Evolutionary conservation across 2,888 invertebrate genomes (phyloP).

Genomic region (Pseudococcus viburni): DNA sequence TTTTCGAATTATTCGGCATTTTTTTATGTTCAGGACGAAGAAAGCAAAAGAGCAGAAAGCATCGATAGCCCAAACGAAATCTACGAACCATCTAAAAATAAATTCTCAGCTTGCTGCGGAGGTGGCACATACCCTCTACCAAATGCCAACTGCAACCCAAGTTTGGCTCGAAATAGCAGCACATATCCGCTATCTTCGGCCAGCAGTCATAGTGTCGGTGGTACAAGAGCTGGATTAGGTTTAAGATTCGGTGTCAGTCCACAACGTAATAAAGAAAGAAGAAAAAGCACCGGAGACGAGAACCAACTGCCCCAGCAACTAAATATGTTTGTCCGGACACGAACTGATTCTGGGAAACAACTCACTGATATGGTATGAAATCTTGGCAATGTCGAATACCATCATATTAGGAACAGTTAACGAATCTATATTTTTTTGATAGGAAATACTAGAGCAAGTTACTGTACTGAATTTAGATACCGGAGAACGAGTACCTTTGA

Average conservation of each 20-base stretch:
- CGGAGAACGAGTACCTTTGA: slow-evolving; percentile 93
- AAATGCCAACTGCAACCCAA: neutral
- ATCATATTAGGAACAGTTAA: too few species aligned
- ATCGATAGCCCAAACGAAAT: slow-evolving; percentile 56
- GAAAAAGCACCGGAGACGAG: slow-evolving; percentile 89
- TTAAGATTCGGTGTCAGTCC: slow-evolving; percentile 69
- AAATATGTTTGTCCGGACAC: slow-evolving; percentile 83
- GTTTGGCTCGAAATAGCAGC: slow-evolving; percentile 68
- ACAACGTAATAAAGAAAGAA: slow-evolving; percentile 76
- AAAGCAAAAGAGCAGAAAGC: slow-evolving; percentile 56
- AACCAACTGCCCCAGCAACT: slow-evolving; percentile 78
- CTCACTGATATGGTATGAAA: slow-evolving; percentile 83
- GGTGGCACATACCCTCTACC: slow-evolving; percentile 49
- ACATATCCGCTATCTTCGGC: slow-evolving; percentile 71
- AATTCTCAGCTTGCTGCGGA: neutral
- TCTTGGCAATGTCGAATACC: neutral
- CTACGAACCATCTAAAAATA: slow-evolving; percentile 60
- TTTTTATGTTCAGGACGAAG: slow-evolving; percentile 63
- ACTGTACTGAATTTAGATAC: slow-evolving; percentile 76
- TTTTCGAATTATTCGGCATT: neutral
- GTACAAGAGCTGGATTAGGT: slow-evolving; percentile 67
- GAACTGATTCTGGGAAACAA: slow-evolving; percentile 89
- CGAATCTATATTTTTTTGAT: slow-evolving; percentile 66
- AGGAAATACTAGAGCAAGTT: slow-evolving; percentile 93
- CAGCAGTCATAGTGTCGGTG: slow-evolving; percentile 68